phyloP scores from a whole-genome alignment of 2,797 vertebrate genomes.

The Phalloptychus januarius region DNA sequence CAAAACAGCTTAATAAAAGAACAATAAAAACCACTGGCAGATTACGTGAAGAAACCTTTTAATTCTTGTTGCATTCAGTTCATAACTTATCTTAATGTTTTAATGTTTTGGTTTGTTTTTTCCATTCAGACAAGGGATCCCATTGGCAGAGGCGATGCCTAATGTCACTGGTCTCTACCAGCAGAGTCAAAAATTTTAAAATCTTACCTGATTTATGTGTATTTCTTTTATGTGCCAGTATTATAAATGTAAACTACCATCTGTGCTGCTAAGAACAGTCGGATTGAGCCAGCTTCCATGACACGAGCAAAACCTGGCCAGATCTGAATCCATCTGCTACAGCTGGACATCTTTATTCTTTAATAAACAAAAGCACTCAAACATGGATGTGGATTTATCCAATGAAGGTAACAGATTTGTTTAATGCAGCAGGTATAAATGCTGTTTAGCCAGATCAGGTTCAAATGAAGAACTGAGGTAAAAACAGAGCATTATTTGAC shows the following conservation, averaged over 20 bases:
- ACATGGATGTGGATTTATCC: background rate
- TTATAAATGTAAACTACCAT: background rate
- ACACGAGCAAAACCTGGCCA: background rate
- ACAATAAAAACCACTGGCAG: background rate
- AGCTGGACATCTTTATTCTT: background rate
- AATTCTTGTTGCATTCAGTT: background rate
- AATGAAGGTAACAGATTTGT: background rate
- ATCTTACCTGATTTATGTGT: background rate
- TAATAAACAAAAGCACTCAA: background rate
- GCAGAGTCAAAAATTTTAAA: background rate
- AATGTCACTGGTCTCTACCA: background rate
- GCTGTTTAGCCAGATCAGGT: background rate
- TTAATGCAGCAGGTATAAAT: background rate
- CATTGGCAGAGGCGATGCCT: background rate
- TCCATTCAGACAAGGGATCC: background rate
- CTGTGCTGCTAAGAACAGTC: constrained; percentile 1
- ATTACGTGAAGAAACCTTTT: background rate
- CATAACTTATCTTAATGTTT: background rate
- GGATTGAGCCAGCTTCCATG: background rate
- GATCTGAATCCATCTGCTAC: background rate
- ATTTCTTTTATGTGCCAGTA: background rate
- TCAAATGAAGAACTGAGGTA: background rate
- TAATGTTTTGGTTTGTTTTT: background rate
- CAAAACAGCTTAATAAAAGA: background rate
- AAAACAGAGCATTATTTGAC: background rate